These are phyloP conservation scores for Crypturellus undulatus DNA, from an alignment of 2,113 vertebrate species.

Conservation along the genomic window DNA sequence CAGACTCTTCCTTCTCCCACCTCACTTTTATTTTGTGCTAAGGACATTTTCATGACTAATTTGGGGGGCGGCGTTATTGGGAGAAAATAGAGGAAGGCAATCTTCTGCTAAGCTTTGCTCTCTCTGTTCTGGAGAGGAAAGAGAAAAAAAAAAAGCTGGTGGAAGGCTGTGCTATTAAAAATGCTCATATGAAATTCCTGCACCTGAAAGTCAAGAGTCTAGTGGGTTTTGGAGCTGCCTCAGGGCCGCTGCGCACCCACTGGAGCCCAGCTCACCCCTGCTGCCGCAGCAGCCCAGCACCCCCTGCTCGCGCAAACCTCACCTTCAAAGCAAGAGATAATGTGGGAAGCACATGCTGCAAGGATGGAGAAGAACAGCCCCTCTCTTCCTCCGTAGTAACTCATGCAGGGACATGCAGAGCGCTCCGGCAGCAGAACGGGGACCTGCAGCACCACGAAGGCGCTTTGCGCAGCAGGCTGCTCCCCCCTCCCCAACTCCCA, in stretches of 20 bases:
- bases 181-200: not conserved
- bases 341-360: fast-evolving
- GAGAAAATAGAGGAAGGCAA: not conserved
- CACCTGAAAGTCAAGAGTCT: not conserved
- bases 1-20: not conserved
- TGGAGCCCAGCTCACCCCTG: not conserved
- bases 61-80: not conserved
- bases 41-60: not conserved
- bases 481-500: not conserved
- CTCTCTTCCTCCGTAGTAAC: not conserved
- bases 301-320: not conserved
- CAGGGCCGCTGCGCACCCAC: not conserved
- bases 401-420: not conserved
- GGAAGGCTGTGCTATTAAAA: not conserved
- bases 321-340: not conserved
- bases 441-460: not conserved
- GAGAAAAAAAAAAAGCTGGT: not conserved
- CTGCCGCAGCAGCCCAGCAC: not conserved
- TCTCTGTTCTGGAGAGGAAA: not conserved
- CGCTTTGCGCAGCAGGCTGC: not conserved
- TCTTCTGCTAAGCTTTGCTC: not conserved
- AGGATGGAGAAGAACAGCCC: fast-evolving
- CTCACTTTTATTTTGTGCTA: not conserved
- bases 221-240: not conserved
- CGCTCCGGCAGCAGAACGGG: not conserved